Evolutionary conservation across 2,113 vertebrate species (phyloP).

Genomic region (Clarias batrachus): DNA sequence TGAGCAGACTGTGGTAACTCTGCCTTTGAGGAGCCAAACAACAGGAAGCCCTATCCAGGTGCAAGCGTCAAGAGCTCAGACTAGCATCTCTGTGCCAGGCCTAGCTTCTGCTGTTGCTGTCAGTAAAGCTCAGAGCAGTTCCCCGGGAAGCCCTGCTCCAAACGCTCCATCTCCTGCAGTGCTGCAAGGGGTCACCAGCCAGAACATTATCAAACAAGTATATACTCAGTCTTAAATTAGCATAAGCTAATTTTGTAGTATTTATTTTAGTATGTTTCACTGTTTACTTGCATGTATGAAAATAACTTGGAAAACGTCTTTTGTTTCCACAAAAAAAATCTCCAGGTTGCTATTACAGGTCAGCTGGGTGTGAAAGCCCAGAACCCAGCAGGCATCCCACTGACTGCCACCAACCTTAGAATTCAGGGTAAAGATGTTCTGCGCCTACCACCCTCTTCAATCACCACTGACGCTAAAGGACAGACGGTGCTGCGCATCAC

Average conservation of each 20-base stretch:
- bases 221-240: neutral
- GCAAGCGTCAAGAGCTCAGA: conserved; percentile 69
- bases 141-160: conserved; percentile 75
- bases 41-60: conserved; percentile 73
- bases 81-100: conserved; percentile 76
- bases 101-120: conserved; percentile 73
- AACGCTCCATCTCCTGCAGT: conserved; percentile 76
- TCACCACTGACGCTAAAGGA: conserved; percentile 93
- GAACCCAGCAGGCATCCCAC: conserved; percentile 79
- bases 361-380: conserved; percentile 88
- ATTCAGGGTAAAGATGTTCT: conserved; percentile 96
- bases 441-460: conserved; percentile 90
- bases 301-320: too few relatives aligned
- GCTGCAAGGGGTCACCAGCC: conserved; percentile 82
- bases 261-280: neutral
- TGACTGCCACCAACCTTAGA: conserved; percentile 89
- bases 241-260: too few relatives aligned
- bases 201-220: conserved; percentile 95
- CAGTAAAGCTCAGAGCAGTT: conserved; percentile 77
- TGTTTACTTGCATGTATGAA: neutral
- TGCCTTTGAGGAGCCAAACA: conserved; percentile 84
- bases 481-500: conserved; percentile 96
- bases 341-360: conserved; percentile 90
- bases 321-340: neutral
- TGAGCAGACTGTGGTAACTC: conserved; percentile 79